Percentiles rank a stretch among this genome's conserved stretches.
Conservation (phyloP, 2,113 vertebrate genomes). For the Ornithorhynchus anatinus region DNA sequence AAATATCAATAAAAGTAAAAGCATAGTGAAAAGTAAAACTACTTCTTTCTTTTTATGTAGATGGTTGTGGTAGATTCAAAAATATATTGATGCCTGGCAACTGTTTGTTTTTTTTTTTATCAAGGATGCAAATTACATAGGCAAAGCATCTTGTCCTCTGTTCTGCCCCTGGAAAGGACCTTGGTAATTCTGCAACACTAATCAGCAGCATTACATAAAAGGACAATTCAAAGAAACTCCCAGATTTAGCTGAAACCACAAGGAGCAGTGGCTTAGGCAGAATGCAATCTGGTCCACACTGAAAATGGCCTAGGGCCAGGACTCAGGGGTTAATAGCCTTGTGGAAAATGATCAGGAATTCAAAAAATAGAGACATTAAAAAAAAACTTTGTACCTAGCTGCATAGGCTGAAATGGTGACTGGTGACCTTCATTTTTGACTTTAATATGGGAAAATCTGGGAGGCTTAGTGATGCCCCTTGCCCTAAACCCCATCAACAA, state of each 20-base stretch:
- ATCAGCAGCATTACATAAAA: conserved; percentile 31
- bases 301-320: neutral
- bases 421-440: neutral
- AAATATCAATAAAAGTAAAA: too few relatives aligned
- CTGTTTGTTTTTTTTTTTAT: too few relatives aligned
- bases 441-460: too few relatives aligned
- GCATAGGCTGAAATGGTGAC: neutral
- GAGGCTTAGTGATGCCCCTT: too few relatives aligned
- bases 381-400: neutral
- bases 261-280: neutral
- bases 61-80: too few relatives aligned
- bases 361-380: rapidly evolving
- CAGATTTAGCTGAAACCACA: conserved; percentile 2
- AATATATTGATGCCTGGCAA: too few relatives aligned
- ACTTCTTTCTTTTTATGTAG: too few relatives aligned
- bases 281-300: neutral
- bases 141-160: too few relatives aligned
- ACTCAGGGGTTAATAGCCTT: neutral
- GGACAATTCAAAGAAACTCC: conserved; percentile 29
- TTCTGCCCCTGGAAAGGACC: conserved; percentile 13
- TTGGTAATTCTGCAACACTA: conserved; percentile 14
- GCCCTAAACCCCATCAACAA: too few relatives aligned
- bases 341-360: neutral
- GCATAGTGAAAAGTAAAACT: too few relatives aligned
- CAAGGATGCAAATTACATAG: too few relatives aligned